Evolutionary conservation across 2,888 invertebrate species (phyloP), one percentile per base, ranked within the genome.

Genomic region (Branchellion lobata): DNA sequence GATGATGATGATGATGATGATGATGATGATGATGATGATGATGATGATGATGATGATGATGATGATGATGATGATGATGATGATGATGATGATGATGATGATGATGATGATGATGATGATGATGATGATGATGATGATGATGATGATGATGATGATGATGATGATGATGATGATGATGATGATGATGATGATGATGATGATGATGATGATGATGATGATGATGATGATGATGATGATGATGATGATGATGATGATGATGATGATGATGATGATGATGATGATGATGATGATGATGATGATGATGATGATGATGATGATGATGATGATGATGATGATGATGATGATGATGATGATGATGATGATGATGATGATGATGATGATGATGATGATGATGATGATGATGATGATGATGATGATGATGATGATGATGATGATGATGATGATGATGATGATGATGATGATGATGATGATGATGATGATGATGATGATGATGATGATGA

Each of bases 391-490:
- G n/a, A n/a, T n/a, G n/a, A n/a, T n/a, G n/a, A n/a, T n/a, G n/a
- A n/a, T n/a, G n/a, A n/a, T n/a, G n/a, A n/a, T n/a, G n/a, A n/a
- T n/a, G n/a, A n/a, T n/a, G n/a, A n/a, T n/a, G n/a, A n/a, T n/a
- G n/a, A n/a, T n/a, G n/a, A n/a, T n/a, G n/a, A n/a, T n/a, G n/a
- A n/a, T n/a, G n/a, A n/a, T n/a, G n/a, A n/a, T n/a, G n/a, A n/a
- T n/a, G n/a, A n/a, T n/a, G n/a, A n/a, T n/a, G n/a, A n/a, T n/a
- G n/a, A n/a, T n/a, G n/a, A n/a, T n/a, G n/a, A n/a, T n/a, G n/a
- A n/a, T n/a, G n/a, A n/a, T n/a, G n/a, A 34, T 18, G 34, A 33
- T 34, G 29, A 72, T 68, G 68, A 68, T 68, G 68, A 68, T 68
- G 27, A 68, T 24, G 68, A 68, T 24, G 68, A 68, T 68, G 68